phyloP scores from a whole-genome alignment of 2,797 vertebrate species.

The Sebastes hubbsi region DNA sequence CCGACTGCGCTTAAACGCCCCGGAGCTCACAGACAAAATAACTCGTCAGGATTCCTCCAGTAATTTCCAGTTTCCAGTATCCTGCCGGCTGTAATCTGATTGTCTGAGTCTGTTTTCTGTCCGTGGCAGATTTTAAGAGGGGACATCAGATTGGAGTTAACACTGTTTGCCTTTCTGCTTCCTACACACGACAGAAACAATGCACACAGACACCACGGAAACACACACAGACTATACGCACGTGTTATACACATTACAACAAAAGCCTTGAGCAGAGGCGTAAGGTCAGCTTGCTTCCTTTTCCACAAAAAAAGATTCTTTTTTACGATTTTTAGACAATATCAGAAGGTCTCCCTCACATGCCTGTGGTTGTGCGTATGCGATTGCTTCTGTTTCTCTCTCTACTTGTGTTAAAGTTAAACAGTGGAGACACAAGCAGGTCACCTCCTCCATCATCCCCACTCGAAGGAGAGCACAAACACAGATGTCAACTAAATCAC shows the following conservation, averaged over 20 bases:
- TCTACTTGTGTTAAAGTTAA: constrained; percentile 63
- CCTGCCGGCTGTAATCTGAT: constrained; percentile 54
- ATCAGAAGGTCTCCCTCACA: not conserved
- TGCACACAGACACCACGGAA: not conserved
- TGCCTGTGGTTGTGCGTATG: not conserved
- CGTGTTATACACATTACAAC: not conserved
- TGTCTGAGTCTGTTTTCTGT: constrained; percentile 65
- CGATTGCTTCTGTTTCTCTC: constrained; percentile 28
- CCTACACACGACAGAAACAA: constrained; percentile 41
- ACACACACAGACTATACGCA: not conserved
- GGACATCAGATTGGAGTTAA: constrained; percentile 54
- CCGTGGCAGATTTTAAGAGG: constrained; percentile 47
- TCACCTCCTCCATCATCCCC: constrained; percentile 59
- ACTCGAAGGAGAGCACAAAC: constrained; percentile 38
- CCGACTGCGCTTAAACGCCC: not conserved
- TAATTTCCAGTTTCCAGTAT: constrained; percentile 54
- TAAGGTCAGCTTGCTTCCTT: not conserved
- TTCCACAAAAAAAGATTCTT: not conserved
- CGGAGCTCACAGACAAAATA: constrained; percentile 10
- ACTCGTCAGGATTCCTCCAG: constrained; percentile 41
- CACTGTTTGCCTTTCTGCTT: constrained; percentile 64
- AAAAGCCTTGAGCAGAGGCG: not conserved
- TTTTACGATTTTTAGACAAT: not conserved
- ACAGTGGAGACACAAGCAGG: constrained; percentile 57
- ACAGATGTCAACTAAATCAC: constrained; percentile 52